phyloP scores from a whole-genome alignment of 2,113 vertebrate species.

The Aegotheles bennettii region DNA sequence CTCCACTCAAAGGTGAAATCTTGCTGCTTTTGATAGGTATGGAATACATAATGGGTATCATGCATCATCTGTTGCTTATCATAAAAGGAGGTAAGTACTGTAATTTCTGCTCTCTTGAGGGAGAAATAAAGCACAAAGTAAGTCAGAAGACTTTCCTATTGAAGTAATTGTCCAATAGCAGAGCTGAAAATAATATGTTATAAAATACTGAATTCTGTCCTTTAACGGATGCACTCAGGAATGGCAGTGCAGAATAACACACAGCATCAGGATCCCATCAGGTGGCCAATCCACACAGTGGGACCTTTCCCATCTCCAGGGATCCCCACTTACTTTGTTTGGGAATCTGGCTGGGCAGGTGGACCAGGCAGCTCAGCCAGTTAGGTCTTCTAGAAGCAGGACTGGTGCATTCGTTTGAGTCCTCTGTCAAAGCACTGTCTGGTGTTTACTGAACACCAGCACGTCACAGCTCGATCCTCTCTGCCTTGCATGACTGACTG shows the following conservation, averaged over 20 bases:
- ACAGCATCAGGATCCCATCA: not conserved
- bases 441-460: not conserved
- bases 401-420: not conserved
- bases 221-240: not conserved
- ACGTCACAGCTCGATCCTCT: not conserved
- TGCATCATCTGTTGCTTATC: slow-evolving; percentile 22
- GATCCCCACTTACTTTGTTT: not conserved
- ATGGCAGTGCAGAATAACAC: not conserved
- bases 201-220: not conserved
- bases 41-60: not conserved
- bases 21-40: not conserved
- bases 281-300: accelerated
- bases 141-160: not conserved
- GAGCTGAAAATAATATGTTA: not conserved
- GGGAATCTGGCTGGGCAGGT: not conserved
- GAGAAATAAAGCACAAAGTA: slow-evolving; percentile 30
- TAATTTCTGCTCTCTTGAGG: slow-evolving; percentile 35
- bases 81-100: not conserved
- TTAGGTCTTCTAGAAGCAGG: not conserved
- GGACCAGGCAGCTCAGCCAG: not conserved
- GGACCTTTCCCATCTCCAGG: not conserved
- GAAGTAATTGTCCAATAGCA: slow-evolving; percentile 3
- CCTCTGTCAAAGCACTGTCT: not conserved
- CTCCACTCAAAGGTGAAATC: not conserved
- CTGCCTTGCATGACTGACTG: not conserved